Conservation (phyloP, 2,888 invertebrate species). For the Synergus itoensis region DNA sequence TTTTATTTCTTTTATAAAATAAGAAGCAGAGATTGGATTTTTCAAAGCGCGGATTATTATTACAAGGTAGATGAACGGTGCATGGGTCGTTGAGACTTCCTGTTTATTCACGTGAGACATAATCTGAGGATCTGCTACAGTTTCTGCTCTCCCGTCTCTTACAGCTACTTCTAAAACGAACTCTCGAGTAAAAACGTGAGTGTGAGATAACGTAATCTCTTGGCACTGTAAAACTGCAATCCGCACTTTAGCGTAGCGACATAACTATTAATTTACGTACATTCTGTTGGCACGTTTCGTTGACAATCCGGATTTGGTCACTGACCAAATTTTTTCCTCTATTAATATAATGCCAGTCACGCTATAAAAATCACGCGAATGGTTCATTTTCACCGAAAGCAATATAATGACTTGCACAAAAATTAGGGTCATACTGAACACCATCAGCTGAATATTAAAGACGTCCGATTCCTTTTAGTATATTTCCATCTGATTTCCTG, state of each 20-base stretch:
- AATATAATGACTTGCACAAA: not conserved
- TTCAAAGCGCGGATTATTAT: not conserved
- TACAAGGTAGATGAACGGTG: not conserved
- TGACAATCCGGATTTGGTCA: conserved; percentile 50
- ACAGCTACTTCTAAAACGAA: not conserved
- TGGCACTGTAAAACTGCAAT: conserved; percentile 59
- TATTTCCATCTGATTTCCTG: not conserved
- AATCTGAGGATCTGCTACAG: conserved; percentile 17
- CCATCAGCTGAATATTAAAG: not conserved
- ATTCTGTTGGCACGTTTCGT: conserved; percentile 67
- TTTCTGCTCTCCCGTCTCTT: not conserved
- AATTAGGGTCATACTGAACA: not conserved
- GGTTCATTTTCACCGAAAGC: not conserved
- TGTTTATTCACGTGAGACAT: conserved; percentile 33
- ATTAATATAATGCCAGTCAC: not conserved
- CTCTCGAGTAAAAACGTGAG: not conserved
- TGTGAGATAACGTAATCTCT: conserved; percentile 56
- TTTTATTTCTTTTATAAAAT: not conserved
- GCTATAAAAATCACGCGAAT: conserved; percentile 1
- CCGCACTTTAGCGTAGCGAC: conserved; percentile 59
- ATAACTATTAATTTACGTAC: conserved; percentile 70
- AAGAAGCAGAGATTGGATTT: not conserved
- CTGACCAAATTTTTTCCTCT: not conserved
- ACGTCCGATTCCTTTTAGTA: not conserved
- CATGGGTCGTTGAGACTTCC: conserved; percentile 10